These are phyloP conservation scores for Tragopan temminckii DNA, from an alignment of 2,797 vertebrate genomes.

Conservation along the genomic window DNA sequence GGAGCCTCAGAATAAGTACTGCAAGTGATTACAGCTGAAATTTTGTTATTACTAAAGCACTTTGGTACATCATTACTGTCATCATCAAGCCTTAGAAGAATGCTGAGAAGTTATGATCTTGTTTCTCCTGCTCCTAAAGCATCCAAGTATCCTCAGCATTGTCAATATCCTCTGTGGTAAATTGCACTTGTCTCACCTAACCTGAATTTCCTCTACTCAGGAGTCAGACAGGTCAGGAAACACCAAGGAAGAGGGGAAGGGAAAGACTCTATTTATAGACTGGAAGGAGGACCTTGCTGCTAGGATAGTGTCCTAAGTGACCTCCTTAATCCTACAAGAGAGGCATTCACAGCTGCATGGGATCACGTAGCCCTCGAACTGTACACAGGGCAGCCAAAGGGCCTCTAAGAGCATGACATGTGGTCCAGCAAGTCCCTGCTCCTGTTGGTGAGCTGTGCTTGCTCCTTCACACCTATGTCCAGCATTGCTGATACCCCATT, in stretches of 20 bases:
- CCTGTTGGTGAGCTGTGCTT: not conserved
- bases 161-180: not conserved
- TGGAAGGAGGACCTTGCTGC: conserved; percentile 15
- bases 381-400: conserved; percentile 39
- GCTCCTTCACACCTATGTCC: not conserved
- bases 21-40: not conserved
- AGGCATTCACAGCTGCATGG: conserved; percentile 72
- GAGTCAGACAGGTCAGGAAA: conserved; percentile 12
- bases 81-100: not conserved
- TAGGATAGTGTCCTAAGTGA: conserved; percentile 67
- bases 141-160: not conserved
- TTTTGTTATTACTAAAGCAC: not conserved
- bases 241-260: not conserved
- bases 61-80: not conserved
- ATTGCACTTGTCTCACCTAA: not conserved
- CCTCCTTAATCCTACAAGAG: conserved; percentile 75
- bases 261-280: conserved; percentile 71
- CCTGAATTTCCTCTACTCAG: not conserved
- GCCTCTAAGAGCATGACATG: conserved; percentile 21
- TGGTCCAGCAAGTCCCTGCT: not conserved
- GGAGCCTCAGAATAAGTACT: not conserved
- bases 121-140: not conserved
- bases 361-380: conserved; percentile 74
- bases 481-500: not conserved
- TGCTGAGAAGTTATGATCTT: not conserved